Base-by-base conservation (phyloP, 2,797 vertebrate species). In the Mus minutoides region DNA sequence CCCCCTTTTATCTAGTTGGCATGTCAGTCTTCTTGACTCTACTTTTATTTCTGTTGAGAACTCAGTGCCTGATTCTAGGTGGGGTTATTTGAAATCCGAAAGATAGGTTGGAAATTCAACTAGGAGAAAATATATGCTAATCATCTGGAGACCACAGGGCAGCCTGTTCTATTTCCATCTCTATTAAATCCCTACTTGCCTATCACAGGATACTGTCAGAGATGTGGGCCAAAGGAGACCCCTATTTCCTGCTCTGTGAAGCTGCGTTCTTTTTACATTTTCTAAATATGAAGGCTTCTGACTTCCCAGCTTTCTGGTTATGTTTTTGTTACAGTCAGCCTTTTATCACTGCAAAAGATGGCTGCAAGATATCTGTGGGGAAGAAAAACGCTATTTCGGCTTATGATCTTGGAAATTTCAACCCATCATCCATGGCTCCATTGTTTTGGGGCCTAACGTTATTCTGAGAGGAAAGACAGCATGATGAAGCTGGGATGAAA, bases 21-120 rank as follows among this genome's bases (percentile, higher is more conserved):
- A 21, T 67, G 14, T 60, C 56, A 34, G 2, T 79, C 29, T 83
- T 93, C 92, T 67, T 83, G 40, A 75, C 46, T 76, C 92, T 79
- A 31, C 8, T 82, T 85, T 62, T 73, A 19, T 54, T 77, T 40
- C 64, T 58, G 6, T 43, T 62, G n/a, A 80, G 19, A 77, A 13
- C n/a, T 56, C 58, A n/a, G 62, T 31, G 56, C 3, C 43, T 79
- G n/a, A 86, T 46, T n/a, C 87, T 24, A 82, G 37, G 75, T 75
- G 52, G 37, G 85, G 76, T 71, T 88, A 56, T 82, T 93, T 95
- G 60, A 82, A 69, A 31, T 71, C 34, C 56, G 82, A 89, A 80
- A 43, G 37, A 71, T 3, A 82, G 3, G 3, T 14, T 82, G 60
- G 56, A 56, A 40, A 78, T 29, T 89, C 14, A 34, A 60, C 22